Conservation (phyloP, 1,140 invertebrate species). For the Hypsibius dujardini region DNA sequence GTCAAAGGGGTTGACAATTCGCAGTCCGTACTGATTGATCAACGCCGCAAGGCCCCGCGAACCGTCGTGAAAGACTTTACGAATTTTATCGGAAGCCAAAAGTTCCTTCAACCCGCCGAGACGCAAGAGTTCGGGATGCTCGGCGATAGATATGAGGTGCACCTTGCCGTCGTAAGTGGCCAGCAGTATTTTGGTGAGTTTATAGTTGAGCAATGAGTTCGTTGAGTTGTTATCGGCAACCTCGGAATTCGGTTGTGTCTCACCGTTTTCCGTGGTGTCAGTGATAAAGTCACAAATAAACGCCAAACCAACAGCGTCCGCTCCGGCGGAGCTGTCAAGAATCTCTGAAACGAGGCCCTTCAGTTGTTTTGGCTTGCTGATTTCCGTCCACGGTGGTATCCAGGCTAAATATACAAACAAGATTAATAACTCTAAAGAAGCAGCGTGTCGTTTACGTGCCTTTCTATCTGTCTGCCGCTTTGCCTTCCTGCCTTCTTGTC, state of each 20-base stretch:
- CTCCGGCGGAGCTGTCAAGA: conserved; percentile 11
- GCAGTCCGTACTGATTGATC: conserved; percentile 4
- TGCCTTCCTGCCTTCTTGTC: too few species aligned
- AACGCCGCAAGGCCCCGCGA: background rate
- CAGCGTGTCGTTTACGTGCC: too few species aligned
- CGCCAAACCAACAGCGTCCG: conserved; percentile 1
- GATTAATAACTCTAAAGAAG: background rate
- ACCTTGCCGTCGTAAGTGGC: conserved; percentile 16
- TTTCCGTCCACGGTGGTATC: conserved; percentile 15
- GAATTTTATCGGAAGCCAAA: conserved; percentile 9
- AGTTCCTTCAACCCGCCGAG: conserved; percentile 13
- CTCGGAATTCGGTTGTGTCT: background rate
- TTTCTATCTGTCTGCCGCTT: too few species aligned
- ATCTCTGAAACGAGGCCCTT: conserved; percentile 8
- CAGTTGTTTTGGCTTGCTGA: conserved; percentile 10
- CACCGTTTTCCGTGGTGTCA: background rate
- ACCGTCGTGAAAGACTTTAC: conserved; percentile 14
- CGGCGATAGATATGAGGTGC: background rate
- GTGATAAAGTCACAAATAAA: background rate
- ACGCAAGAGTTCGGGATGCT: background rate
- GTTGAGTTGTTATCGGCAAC: background rate
- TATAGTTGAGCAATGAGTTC: background rate
- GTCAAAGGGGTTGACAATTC: conserved; percentile 16
- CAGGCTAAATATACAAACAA: conserved; percentile 1
- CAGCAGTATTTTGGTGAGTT: background rate